phyloP scores from a whole-genome alignment of 2,113 vertebrate species.

The Poeciliopsis occidentalis region DNA sequence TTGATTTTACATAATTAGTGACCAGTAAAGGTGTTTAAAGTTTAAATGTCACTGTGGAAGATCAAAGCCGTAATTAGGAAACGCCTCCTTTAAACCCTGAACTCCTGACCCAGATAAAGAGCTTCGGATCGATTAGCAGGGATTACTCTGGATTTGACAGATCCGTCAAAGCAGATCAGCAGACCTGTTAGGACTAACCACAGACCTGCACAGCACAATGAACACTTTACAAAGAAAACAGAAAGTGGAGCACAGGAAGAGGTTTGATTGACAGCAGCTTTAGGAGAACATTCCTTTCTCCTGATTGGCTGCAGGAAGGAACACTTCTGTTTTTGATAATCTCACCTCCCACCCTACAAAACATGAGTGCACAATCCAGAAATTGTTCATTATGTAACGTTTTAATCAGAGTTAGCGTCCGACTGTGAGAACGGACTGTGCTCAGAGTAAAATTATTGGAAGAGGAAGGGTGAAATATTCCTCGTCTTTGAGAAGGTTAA shows the following conservation, averaged over 20 bases:
- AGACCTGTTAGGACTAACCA: not conserved
- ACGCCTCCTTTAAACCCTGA: not conserved
- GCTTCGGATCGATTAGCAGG: not conserved
- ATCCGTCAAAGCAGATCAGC: not conserved
- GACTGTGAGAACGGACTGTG: conserved; percentile 49
- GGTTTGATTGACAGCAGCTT: conserved; percentile 51
- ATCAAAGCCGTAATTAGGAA: not conserved
- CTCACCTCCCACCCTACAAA: conserved; percentile 26
- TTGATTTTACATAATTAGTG: not conserved
- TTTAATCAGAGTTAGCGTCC: conserved; percentile 29
- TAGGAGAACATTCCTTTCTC: conserved; percentile 47
- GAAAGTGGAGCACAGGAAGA: conserved; percentile 32
- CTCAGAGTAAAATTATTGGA: conserved; percentile 34
- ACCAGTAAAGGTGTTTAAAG: not conserved
- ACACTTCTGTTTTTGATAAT: conserved; percentile 21
- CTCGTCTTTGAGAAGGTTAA: conserved; percentile 30
- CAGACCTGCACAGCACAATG: not conserved
- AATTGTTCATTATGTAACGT: conserved; percentile 51
- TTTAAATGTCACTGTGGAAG: too few species aligned
- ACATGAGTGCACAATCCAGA: conserved; percentile 8
- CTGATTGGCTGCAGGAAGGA: conserved; percentile 70
- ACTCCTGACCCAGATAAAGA: not conserved
- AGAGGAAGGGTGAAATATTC: conserved; percentile 34
- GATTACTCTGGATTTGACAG: not conserved
- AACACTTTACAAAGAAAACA: not conserved